A percentile compares a stretch with the other conserved stretches of the same genome.
phyloP scores from a whole-genome alignment of 2,797 vertebrate species.

The Brachyalestes nurse region DNA sequence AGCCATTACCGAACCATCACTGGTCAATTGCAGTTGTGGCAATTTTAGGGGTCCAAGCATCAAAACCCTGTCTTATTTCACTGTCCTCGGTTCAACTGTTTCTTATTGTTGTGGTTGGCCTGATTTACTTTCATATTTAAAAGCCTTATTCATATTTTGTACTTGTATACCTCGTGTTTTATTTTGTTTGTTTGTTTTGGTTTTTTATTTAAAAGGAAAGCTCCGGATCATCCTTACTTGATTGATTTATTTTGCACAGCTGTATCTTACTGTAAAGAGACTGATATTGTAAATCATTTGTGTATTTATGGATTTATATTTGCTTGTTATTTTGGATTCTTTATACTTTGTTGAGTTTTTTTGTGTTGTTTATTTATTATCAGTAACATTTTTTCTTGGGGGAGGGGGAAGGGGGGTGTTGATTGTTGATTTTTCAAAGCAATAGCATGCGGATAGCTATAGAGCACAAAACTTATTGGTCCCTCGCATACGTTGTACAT shows the following conservation, averaged over 20 bases:
- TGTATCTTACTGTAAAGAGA: conserved; percentile 81
- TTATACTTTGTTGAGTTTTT: conserved; percentile 75
- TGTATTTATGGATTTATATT: conserved; percentile 68
- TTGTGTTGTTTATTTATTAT: conserved; percentile 64
- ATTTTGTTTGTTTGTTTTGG: background rate
- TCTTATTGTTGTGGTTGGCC: conserved; percentile 77
- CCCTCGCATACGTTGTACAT: conserved; percentile 63
- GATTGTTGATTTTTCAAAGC: conserved; percentile 88
- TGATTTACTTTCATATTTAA: conserved; percentile 82
- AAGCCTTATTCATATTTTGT: conserved; percentile 96
- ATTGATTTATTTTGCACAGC: conserved; percentile 76
- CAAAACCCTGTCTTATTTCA: no score
- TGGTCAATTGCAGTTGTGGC: conserved; percentile 68
- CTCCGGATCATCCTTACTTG: conserved; percentile 64
- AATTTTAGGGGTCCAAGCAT: no score
- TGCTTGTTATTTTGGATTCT: conserved; percentile 59
- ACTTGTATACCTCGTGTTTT: conserved; percentile 93
- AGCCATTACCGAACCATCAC: conserved; percentile 84
- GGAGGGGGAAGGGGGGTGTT: no score
- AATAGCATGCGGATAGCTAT: conserved; percentile 96
- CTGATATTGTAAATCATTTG: conserved; percentile 78
- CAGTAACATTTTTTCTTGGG: no score
- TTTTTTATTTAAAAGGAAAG: conserved; percentile 71
- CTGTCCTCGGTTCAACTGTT: conserved; percentile 74
- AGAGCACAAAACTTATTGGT: conserved; percentile 93